Percentiles rank a stretch among this genome's conserved stretches.
Evolutionary conservation across 2,113 vertebrate species (phyloP).

Genomic region (Chitala chitala): DNA sequence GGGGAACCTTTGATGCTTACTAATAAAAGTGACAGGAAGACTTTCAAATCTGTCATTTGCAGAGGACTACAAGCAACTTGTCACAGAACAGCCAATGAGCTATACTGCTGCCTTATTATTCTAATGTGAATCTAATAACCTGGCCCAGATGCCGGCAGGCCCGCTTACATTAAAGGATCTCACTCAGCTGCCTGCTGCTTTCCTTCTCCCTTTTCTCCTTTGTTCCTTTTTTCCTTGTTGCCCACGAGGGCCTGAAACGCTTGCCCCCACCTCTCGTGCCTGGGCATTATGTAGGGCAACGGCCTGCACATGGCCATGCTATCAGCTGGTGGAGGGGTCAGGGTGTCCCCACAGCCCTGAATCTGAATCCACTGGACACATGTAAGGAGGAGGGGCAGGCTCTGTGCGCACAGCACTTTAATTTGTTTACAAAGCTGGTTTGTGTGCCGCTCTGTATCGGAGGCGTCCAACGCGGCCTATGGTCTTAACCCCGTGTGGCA

Average conservation of each 20-base stretch:
- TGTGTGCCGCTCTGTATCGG: too few relatives aligned
- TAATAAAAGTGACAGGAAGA: constrained; percentile 13
- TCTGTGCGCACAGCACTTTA: too few relatives aligned
- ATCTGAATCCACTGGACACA: too few relatives aligned
- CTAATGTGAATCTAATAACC: constrained; percentile 1
- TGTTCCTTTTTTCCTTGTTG: constrained; percentile 3
- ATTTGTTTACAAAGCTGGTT: too few relatives aligned
- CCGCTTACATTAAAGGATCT: background rate
- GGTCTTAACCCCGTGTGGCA: background rate
- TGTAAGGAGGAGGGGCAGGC: background rate
- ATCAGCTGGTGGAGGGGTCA: too few relatives aligned
- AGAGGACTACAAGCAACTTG: background rate
- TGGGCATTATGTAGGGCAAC: too few relatives aligned
- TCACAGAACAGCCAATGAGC: background rate
- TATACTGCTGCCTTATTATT: background rate
- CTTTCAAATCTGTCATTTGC: background rate
- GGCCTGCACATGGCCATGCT: too few relatives aligned
- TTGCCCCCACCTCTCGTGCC: too few relatives aligned
- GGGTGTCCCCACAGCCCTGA: too few relatives aligned
- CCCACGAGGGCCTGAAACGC: constrained; percentile 35
- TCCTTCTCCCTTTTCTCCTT: constrained; percentile 17
- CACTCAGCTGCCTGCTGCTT: background rate
- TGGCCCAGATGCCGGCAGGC: background rate
- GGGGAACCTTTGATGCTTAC: background rate
- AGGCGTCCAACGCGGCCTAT: too few relatives aligned